Evolutionary conservation across 2,113 vertebrate species (phyloP).

Genomic region (Saccopteryx leptura): DNA sequence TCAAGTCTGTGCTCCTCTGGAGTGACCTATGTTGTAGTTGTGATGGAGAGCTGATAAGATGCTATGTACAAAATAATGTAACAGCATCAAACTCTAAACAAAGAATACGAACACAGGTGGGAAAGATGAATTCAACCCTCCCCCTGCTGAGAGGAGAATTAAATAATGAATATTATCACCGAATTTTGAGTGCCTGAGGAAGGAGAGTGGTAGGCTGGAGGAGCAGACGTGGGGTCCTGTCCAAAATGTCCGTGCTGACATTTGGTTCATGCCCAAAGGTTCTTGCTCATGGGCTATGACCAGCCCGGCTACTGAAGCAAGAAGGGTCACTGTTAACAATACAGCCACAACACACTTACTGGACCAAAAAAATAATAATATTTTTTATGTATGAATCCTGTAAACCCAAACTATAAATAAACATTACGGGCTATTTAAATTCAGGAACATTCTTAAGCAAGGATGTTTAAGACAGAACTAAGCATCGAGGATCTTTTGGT

Average conservation of each 20-base stretch:
- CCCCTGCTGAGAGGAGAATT: not conserved
- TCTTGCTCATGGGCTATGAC: not conserved
- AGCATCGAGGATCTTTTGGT: not conserved
- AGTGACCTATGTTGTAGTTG: rapidly evolving
- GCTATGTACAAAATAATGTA: not conserved
- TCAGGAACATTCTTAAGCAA: not conserved
- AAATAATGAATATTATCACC: not conserved
- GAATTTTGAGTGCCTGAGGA: not conserved
- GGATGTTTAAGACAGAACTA: not conserved
- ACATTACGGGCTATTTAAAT: not conserved
- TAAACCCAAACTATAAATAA: not conserved
- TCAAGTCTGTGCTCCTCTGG: rapidly evolving
- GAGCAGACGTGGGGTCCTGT: not conserved
- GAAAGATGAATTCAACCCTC: not conserved
- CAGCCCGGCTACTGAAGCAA: too few relatives aligned
- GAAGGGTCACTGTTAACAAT: too few relatives aligned
- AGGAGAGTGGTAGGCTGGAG: too few relatives aligned
- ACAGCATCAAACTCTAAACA: not conserved
- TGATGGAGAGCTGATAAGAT: not conserved
- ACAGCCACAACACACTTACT: not conserved
- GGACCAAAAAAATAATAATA: not conserved
- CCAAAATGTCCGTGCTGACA: too few relatives aligned
- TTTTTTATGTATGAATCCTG: not conserved
- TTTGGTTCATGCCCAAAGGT: too few relatives aligned
- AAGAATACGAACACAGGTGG: not conserved